phyloP scores from a whole-genome alignment of 2,797 vertebrate species.

The Hapalemur alaotrensis region DNA sequence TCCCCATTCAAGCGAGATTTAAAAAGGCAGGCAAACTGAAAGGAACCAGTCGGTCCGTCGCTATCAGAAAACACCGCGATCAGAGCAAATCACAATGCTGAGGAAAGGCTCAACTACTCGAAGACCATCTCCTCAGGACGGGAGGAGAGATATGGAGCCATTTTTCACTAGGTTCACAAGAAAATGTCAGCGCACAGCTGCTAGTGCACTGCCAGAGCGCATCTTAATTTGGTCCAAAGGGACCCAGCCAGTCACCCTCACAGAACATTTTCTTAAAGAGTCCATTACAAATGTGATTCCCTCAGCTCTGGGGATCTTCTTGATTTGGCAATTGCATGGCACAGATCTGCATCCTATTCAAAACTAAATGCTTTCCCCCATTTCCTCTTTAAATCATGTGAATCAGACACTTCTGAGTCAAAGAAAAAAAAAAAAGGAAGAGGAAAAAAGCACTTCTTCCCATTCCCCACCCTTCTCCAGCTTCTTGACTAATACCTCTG shows the following conservation, averaged over 20 bases:
- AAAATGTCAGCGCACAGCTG: conserved; percentile 86
- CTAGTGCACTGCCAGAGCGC: conserved; percentile 80
- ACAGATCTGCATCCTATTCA: conserved; percentile 75
- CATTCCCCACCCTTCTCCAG: conserved; percentile 42
- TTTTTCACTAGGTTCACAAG: conserved; percentile 85
- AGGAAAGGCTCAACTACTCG: conserved; percentile 70
- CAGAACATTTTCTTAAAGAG: conserved; percentile 80
- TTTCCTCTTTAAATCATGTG: conserved; percentile 73
- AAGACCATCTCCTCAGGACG: conserved; percentile 77
- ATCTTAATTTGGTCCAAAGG: conserved; percentile 84
- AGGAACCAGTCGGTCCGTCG: conserved; percentile 69
- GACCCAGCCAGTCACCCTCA: conserved; percentile 81
- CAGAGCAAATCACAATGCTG: conserved; percentile 74
- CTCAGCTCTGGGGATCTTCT: conserved; percentile 73
- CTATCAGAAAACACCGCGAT: conserved; percentile 64
- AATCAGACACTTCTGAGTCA: conserved; percentile 76
- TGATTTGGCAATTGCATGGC: conserved; percentile 72
- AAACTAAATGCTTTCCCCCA: conserved; percentile 73
- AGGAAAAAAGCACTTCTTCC: not conserved
- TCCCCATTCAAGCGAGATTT: conserved; percentile 56
- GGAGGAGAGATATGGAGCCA: conserved; percentile 83
- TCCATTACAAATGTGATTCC: conserved; percentile 81
- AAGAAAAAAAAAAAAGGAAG: not conserved
- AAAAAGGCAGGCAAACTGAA: conserved; percentile 71
- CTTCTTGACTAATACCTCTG: conserved; percentile 71